Conservation (phyloP, 2,888 invertebrate species). For the Drosophila peninsularis region DNA sequence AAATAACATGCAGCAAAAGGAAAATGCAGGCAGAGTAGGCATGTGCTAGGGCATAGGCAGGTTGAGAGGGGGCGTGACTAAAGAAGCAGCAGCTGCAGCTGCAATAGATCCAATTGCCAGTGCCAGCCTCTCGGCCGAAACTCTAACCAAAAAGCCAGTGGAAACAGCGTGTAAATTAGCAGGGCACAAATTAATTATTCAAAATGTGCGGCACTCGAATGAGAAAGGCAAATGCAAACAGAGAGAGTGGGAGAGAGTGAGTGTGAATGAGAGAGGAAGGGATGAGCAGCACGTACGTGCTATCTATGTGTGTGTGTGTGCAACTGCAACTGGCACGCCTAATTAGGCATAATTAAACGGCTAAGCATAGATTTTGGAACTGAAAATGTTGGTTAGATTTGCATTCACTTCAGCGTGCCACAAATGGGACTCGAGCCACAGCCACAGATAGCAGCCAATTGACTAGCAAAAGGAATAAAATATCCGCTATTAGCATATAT, state of each 20-base stretch:
- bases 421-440: conserved; percentile 4
- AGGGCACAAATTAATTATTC: conserved; percentile 80
- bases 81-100: conserved; percentile 10
- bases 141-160: conserved; percentile 72
- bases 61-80: not conserved
- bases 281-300: not conserved
- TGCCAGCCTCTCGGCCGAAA: conserved; percentile 50
- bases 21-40: conserved; percentile 7
- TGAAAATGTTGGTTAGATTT: conserved; percentile 24
- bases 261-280: not conserved
- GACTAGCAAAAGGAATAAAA: not conserved
- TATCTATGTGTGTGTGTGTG: conserved; percentile 20
- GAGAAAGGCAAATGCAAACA: conserved; percentile 38
- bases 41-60: not conserved
- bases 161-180: conserved; percentile 78
- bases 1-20: conserved; percentile 60
- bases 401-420: conserved; percentile 31
- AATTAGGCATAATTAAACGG: conserved; percentile 75
- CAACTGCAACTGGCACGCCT: conserved; percentile 53
- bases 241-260: not conserved
- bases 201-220: conserved; percentile 78
- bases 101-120: conserved; percentile 34
- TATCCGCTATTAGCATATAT: not conserved
- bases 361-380: conserved; percentile 58
- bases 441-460: conserved; percentile 3